Evolutionary conservation across 2,888 invertebrate species (phyloP).

Genomic region (Muscina levida): DNA sequence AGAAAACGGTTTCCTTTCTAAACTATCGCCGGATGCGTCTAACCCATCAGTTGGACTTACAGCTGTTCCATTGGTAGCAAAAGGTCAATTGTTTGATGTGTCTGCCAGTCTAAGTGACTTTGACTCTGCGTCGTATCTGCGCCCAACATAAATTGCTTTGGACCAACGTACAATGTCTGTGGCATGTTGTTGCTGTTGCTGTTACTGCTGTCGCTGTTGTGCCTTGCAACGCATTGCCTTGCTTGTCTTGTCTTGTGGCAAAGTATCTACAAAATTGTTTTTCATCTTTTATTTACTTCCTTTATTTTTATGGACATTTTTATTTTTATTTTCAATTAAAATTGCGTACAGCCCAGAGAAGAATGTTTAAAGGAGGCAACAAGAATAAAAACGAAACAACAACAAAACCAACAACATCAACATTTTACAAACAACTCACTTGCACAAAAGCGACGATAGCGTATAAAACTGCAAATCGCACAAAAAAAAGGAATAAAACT

Average conservation of each 20-base stretch:
- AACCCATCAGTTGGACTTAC: too few relatives aligned
- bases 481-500: slow-evolving; percentile 1
- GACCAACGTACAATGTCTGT: not conserved
- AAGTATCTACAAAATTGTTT: slow-evolving; percentile 40
- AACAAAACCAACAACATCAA: slow-evolving; percentile 2
- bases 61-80: too few relatives aligned
- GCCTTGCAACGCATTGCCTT: not conserved
- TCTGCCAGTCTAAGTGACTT: too few relatives aligned
- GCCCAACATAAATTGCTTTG: too few relatives aligned
- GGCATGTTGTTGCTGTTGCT: slow-evolving; percentile 25
- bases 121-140: too few relatives aligned
- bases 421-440: not conserved
- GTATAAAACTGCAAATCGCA: too few relatives aligned
- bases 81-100: too few relatives aligned
- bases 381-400: not conserved
- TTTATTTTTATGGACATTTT: slow-evolving; percentile 42
- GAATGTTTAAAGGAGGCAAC: not conserved
- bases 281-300: slow-evolving; percentile 37
- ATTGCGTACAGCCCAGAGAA: slow-evolving; percentile 54
- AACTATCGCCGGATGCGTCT: too few relatives aligned
- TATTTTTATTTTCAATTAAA: slow-evolving; percentile 66
- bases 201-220: not conserved
- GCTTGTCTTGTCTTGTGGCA: too few relatives aligned
- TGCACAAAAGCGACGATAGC: not conserved
- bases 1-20: too few relatives aligned